These are phyloP conservation scores for Todus mexicanus DNA, from an alignment of 2,797 vertebrate species.

Conservation along the genomic window DNA sequence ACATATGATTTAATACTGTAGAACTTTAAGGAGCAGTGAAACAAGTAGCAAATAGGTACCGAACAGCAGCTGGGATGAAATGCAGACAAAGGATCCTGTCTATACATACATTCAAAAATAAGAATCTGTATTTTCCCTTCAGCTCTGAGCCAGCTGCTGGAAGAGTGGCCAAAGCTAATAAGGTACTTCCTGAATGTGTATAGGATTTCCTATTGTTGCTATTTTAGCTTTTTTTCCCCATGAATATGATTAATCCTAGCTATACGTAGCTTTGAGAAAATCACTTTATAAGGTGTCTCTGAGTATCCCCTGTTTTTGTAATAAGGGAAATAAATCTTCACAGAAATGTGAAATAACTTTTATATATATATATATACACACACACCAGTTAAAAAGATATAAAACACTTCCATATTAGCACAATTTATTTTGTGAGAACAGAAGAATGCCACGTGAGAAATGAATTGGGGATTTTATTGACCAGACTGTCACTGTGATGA, in stretches of 20 bases:
- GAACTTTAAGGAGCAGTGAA: background rate
- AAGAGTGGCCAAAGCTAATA: background rate
- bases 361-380: background rate
- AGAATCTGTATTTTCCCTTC: background rate
- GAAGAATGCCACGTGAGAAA: background rate
- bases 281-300: background rate
- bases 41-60: background rate
- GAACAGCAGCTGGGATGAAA: background rate
- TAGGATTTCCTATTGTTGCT: background rate
- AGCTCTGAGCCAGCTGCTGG: background rate
- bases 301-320: background rate
- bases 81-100: background rate
- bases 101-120: background rate
- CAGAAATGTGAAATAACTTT: background rate
- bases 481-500: background rate
- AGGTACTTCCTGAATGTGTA: background rate
- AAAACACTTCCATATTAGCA: background rate
- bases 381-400: background rate
- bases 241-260: background rate
- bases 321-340: background rate
- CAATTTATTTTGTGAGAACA: background rate
- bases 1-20: background rate
- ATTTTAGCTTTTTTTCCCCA: background rate
- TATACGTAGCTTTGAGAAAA: background rate
- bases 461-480: background rate